A percentile compares a stretch with the other conserved stretches of the same genome.
Conservation (phyloP, 2,888 invertebrate species). For the Drosophila fulvimacula region DNA sequence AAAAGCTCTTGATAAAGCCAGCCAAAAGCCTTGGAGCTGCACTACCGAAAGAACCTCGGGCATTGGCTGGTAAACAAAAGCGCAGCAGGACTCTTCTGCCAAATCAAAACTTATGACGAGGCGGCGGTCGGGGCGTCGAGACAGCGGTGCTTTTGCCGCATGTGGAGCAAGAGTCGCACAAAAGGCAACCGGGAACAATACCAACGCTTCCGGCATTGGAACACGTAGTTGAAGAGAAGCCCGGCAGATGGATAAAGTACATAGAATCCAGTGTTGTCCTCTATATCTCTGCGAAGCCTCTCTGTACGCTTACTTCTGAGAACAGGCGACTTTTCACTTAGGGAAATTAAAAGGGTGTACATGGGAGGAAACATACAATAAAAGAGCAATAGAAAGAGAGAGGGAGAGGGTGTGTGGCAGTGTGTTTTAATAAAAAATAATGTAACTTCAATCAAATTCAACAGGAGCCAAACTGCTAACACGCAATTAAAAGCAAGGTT, state of each 20-base stretch:
- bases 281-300: slow-evolving; percentile 15
- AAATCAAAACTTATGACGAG: slow-evolving; percentile 72
- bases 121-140: slow-evolving; percentile 34
- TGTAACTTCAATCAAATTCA: slow-evolving; percentile 45
- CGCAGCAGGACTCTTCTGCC: slow-evolving; percentile 60
- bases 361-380: slow-evolving; percentile 6
- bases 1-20: slow-evolving; percentile 36
- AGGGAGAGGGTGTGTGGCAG: too few species aligned
- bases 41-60: slow-evolving; percentile 48
- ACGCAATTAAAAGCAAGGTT: slow-evolving; percentile 42
- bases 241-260: slow-evolving; percentile 46
- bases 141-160: slow-evolving; percentile 29
- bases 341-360: slow-evolving; percentile 74
- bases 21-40: slow-evolving; percentile 18
- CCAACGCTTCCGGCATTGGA: slow-evolving; percentile 5
- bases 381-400: not conserved
- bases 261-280: slow-evolving; percentile 46
- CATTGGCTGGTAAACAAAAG: slow-evolving; percentile 75
- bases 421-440: slow-evolving; percentile 77
- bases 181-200: slow-evolving; percentile 72
- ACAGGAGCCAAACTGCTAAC: slow-evolving; percentile 19
- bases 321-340: slow-evolving; percentile 74
- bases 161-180: slow-evolving; percentile 45
- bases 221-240: slow-evolving; percentile 21
- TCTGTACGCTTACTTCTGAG: slow-evolving; percentile 45